Evolutionary conservation across 1,140 invertebrate genomes (phyloP).

Genomic region (Brachionus koreanus): DNA sequence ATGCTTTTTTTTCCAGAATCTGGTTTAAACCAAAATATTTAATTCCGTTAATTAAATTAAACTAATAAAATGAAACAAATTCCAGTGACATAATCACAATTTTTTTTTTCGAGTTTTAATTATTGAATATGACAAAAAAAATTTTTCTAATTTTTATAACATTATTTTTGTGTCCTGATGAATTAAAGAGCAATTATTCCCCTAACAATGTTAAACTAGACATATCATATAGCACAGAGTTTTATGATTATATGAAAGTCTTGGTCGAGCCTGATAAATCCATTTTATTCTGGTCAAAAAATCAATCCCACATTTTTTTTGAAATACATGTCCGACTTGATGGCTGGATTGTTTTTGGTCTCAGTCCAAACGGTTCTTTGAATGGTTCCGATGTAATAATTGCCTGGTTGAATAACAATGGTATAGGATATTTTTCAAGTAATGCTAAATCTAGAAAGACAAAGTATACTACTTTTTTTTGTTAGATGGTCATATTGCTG

Average conservation of each 20-base stretch:
- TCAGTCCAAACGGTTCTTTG: constrained; percentile 73
- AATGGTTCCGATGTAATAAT: constrained; percentile 73
- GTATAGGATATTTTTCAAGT: constrained; percentile 32
- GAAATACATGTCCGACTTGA: constrained; percentile 60
- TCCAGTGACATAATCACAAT: not conserved
- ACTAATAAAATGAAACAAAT: not conserved
- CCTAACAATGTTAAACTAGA: not conserved
- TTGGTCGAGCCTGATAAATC: not conserved
- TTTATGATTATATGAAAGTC: constrained; percentile 8
- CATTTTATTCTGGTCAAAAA: constrained; percentile 17
- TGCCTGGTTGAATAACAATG: constrained; percentile 68
- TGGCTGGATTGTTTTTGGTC: constrained; percentile 75
- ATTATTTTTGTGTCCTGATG: not conserved
- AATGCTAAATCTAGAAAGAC: constrained; percentile 47
- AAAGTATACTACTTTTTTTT: constrained; percentile 46
- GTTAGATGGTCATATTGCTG: not conserved
- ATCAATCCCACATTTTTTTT: constrained; percentile 15
- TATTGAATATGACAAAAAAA: not conserved
- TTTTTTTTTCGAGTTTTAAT: not conserved
- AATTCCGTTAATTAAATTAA: not conserved
- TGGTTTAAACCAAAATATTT: not conserved
- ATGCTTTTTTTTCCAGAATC: not conserved
- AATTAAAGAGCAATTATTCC: not conserved
- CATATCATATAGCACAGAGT: not conserved
- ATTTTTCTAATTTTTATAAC: not conserved